These are phyloP conservation scores for Columbina picui DNA, from an alignment of 2,113 vertebrate species.

Conservation along the genomic window DNA sequence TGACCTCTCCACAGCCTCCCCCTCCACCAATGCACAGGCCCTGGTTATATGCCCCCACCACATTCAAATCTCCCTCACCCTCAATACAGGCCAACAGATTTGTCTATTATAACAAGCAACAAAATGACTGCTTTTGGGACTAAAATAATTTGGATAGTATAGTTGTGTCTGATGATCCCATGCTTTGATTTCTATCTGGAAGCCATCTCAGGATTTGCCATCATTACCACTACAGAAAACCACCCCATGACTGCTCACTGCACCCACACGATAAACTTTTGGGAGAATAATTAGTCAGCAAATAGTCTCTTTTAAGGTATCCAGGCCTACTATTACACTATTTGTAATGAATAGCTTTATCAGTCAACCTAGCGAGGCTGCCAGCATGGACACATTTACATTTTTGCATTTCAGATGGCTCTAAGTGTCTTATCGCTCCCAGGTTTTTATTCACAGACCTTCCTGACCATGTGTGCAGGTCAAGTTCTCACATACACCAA, in stretches of 20 bases:
- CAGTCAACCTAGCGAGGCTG: not conserved
- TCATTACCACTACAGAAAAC: not conserved
- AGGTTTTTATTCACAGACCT: not conserved
- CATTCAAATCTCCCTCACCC: not conserved
- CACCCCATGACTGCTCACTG: not conserved
- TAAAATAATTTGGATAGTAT: not conserved
- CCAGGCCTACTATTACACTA: not conserved
- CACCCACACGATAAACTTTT: not conserved
- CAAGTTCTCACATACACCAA: not conserved
- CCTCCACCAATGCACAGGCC: not conserved
- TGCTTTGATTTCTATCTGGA: not conserved
- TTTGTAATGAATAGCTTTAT: not conserved
- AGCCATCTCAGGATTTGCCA: not conserved
- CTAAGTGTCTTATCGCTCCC: not conserved
- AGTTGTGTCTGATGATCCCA: not conserved
- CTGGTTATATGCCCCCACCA: not conserved
- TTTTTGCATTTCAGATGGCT: not conserved
- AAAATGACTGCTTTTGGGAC: fast-evolving
- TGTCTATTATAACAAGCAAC: not conserved
- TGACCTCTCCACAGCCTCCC: not conserved
- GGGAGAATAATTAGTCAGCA: not conserved
- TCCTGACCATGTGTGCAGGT: not conserved
- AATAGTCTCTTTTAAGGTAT: not conserved
- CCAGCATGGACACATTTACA: not conserved
- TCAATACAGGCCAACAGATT: not conserved